Base-by-base conservation (phyloP, 2,797 vertebrate species). In the Hypotaenidia philippensis region DNA sequence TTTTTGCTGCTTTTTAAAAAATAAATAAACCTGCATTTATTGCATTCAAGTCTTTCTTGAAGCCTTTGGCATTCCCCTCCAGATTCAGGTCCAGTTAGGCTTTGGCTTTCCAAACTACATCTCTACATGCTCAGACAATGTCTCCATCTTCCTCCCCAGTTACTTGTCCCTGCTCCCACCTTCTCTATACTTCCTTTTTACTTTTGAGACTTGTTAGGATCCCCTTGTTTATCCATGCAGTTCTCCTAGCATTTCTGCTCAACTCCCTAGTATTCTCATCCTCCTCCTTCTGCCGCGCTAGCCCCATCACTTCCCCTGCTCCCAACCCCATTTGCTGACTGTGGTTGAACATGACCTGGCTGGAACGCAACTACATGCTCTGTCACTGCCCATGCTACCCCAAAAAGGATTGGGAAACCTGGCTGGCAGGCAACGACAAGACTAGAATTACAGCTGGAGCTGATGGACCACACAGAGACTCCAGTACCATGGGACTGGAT, bases 91-190 rank as follows among this genome's bases (percentile, higher is more conserved):
- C 22, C 27, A 66, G 4, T 1, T 63, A n/a, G 25, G 17, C 14
- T 87, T 38, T 36, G 27, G 40, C 11, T 47, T 88, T 79, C 25
- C 1, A 27, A 44, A 55, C 10, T 27, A 29, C 32, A 32, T 18
- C 25, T 41, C 36, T 72, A 55, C 17, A 21, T 4, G 2, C 17
- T 36, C 11, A 2, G 27, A 89, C 31, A n/a, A 76, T 0, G 1
- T 7, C 50, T 20, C n/a, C 56, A 17, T 40, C 57, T 64, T 72
- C 18, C 17, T 79, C n/a, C 22, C 4, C 0, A 0, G 29, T 36
- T 75, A 75, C 19, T 45, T 44, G 25, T 26, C 32, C 22, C 31
- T 3, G 1, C 32, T 75, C 71, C 53, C 5, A 68, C 17, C 9
- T 59, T 66, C 57, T 50, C 11, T n/a, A 10, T 12, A 63, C 55